Evolutionary conservation across 2,797 vertebrate species (phyloP), one percentile per base, ranked within the genome.

Genomic region (Spinus pinus): DNA sequence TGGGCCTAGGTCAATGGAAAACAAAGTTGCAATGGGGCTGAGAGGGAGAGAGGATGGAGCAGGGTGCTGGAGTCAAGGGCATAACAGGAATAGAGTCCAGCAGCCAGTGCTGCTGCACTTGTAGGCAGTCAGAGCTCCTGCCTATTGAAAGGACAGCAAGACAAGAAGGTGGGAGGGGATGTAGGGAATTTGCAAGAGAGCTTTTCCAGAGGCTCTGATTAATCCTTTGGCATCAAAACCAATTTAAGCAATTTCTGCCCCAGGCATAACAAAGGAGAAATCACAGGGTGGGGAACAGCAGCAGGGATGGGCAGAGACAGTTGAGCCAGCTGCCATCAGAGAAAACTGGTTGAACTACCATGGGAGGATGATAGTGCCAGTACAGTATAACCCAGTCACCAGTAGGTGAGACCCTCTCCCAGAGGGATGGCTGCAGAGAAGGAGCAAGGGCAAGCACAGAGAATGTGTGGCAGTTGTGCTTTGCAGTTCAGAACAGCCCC

Each of bases 241-340:
- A 51, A 31, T 81, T 95, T 94, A 88, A 92, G 88, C 83, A 95
- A 94, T 92, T 71, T 89, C 72, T 64, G 64, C 93, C 84, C 11
- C 30, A 85, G 93, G 96, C 85, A 61, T 56, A 89, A 85, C 42
- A 92, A 94, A 94, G 67, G 18, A 65, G 61, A 87, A 94, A 71
- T 64, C 74, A 54, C 41, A 73, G 79, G 91, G 89, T 80, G 81
- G 84, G 67, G 67, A 90, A 53, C 35, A 5, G 17, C 27, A 80
- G 51, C 53, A 88, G 65, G 72, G 79, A 89, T 20, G 72, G 87
- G 85, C 91, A 91, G 47, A 64, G 67, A 86, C 79, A 57, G 58
- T 33, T 80, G 67, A 94, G 51, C 33, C 71, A 66, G 25, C 44
- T 85, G 62, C 74, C 61, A 74, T 70, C 61, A 74, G 57, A 89